These are phyloP conservation scores for Crotophaga sulcirostris DNA, from an alignment of 2,113 vertebrate species.

Conservation along the genomic window DNA sequence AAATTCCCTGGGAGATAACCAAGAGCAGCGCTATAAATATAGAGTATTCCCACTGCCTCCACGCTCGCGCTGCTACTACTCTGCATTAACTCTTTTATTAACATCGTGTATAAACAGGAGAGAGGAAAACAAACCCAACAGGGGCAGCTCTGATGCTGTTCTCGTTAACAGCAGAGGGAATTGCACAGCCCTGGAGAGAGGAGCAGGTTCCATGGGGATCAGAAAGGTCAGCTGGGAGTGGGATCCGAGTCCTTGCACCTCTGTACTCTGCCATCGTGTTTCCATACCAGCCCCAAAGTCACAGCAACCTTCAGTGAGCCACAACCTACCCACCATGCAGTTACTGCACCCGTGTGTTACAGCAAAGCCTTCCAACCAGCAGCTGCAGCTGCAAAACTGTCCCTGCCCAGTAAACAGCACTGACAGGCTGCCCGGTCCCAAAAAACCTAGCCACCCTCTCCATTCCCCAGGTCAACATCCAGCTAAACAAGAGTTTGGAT, in stretches of 20 bases:
- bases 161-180: rapidly evolving
- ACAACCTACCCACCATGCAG: rapidly evolving
- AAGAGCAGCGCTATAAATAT: background rate
- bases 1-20: background rate
- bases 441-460: background rate
- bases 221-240: no score
- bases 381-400: background rate
- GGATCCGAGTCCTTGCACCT: background rate
- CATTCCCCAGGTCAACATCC: background rate
- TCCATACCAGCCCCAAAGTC: rapidly evolving
- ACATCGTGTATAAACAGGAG: rapidly evolving
- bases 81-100: background rate
- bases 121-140: rapidly evolving
- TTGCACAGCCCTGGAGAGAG: rapidly evolving
- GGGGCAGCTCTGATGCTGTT: rapidly evolving
- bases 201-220: rapidly evolving
- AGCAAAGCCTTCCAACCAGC: background rate
- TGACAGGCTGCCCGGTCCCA: background rate
- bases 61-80: background rate
- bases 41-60: background rate
- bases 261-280: rapidly evolving
- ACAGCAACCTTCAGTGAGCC: background rate
- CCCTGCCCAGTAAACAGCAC: background rate
- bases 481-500: background rate
- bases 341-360: rapidly evolving